A percentile compares a stretch with the other conserved stretches of the same genome.
These are phyloP conservation scores for Gymnarchus niloticus DNA, from an alignment of 2,113 vertebrate species.

Conservation along the genomic window DNA sequence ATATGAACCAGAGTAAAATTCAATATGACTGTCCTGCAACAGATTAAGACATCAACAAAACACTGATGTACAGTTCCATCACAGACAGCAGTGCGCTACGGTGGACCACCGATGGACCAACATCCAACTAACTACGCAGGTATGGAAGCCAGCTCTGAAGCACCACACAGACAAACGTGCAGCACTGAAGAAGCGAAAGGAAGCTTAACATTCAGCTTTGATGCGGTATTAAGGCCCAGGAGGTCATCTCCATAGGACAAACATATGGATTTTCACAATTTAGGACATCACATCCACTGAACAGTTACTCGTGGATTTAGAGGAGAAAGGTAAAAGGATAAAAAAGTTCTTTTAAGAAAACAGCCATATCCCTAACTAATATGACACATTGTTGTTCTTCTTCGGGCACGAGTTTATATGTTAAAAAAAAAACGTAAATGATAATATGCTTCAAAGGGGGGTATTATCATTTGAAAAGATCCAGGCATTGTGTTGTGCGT, in stretches of 20 bases:
- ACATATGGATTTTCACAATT: slow-evolving; percentile 1
- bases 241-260: background rate
- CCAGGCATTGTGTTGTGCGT: slow-evolving; percentile 63
- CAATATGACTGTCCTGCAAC: background rate
- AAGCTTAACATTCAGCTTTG: background rate
- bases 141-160: background rate
- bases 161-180: background rate
- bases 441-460: slow-evolving; percentile 52
- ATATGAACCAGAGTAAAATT: slow-evolving; percentile 52
- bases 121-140: slow-evolving; percentile 15
- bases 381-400: slow-evolving; percentile 27
- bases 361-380: slow-evolving; percentile 27
- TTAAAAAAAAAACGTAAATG: slow-evolving; percentile 47
- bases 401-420: slow-evolving; percentile 29
- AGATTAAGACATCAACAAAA: slow-evolving; percentile 21
- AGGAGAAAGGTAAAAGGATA: background rate
- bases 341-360: slow-evolving; percentile 16
- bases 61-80: background rate
- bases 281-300: background rate
- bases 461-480: slow-evolving; percentile 77
- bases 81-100: slow-evolving; percentile 45
- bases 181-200: background rate
- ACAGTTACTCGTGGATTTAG: slow-evolving; percentile 3
- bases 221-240: background rate
- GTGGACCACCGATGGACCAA: slow-evolving; percentile 45